These are phyloP conservation scores for Lasioglossum leucozonium DNA, from an alignment of 2,888 invertebrate genomes.

Conservation along the genomic window DNA sequence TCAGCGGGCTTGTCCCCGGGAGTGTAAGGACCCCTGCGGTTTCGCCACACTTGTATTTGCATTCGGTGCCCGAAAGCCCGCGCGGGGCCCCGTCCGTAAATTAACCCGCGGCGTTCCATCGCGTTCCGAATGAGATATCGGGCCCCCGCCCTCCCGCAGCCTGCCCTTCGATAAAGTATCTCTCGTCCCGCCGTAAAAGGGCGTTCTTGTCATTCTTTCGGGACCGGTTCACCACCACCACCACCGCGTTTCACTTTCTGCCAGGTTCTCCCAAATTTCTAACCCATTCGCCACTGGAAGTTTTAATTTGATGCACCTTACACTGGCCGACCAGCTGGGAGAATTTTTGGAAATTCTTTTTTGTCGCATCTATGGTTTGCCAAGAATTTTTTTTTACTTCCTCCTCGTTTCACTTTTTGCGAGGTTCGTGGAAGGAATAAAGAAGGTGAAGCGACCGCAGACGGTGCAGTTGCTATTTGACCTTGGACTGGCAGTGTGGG, in stretches of 20 bases:
- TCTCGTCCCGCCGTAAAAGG: conserved; percentile 62
- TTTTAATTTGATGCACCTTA: background rate
- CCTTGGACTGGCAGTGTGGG: conserved; percentile 6
- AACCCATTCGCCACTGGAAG: background rate
- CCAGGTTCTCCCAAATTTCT: conserved; percentile 10
- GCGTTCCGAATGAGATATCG: conserved; percentile 72
- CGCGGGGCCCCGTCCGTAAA: conserved; percentile 66
- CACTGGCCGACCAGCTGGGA: too few relatives aligned
- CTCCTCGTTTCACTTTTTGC: conserved; percentile 9
- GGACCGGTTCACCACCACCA: conserved; percentile 53
- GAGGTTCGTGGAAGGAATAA: background rate
- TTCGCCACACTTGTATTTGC: conserved; percentile 76
- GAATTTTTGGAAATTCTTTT: too few relatives aligned
- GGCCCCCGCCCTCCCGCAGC: conserved; percentile 58
- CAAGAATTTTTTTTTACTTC: too few relatives aligned
- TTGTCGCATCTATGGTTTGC: too few relatives aligned
- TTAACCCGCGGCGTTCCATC: conserved; percentile 68
- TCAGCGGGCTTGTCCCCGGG: conserved; percentile 71
- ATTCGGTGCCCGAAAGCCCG: conserved; percentile 59
- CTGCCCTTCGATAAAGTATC: conserved; percentile 71
- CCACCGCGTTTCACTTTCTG: conserved; percentile 21
- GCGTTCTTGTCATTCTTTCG: conserved; percentile 57
- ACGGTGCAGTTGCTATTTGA: background rate
- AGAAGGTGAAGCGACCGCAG: background rate
- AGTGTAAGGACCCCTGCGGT: conserved; percentile 72